A percentile compares a stretch with the other conserved stretches of the same genome.
Conservation (phyloP, 2,113 vertebrate genomes). For the Sceloporus undulatus region DNA sequence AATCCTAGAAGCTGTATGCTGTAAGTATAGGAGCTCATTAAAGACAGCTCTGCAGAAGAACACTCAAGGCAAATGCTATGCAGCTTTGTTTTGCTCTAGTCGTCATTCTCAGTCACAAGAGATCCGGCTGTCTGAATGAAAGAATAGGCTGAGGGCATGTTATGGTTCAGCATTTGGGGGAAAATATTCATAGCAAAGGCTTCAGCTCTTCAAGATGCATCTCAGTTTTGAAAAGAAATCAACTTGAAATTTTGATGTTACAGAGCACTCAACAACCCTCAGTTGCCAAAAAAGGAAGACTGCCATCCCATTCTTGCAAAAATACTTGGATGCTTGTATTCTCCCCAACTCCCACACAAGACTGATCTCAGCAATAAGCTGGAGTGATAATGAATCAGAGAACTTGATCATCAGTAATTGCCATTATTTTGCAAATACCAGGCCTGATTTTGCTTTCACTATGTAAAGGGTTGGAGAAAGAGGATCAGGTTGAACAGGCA, state of each 20-base stretch:
- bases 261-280: conserved; percentile 36
- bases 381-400: not conserved
- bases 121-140: conserved; percentile 57
- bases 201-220: conserved; percentile 59
- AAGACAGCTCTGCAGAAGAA: conserved; percentile 58
- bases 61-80: conserved; percentile 67
- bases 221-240: conserved; percentile 53
- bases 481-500: too few species aligned
- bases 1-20: conserved; percentile 38
- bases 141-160: conserved; percentile 54
- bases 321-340: not conserved
- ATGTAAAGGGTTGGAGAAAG: too few species aligned
- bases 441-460: not conserved
- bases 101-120: conserved; percentile 62
- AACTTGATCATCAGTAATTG: not conserved
- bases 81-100: conserved; percentile 64
- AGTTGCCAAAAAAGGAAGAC: conserved; percentile 7
- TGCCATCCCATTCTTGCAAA: not conserved
- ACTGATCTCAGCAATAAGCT: not conserved
- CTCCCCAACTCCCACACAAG: too few species aligned
- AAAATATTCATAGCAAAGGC: conserved; percentile 58
- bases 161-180: conserved; percentile 62
- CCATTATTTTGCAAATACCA: not conserved
- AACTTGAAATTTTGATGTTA: conserved; percentile 44
- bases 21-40: conserved; percentile 59